Evolutionary conservation across 2,797 vertebrate species (phyloP).

Genomic region (Neosilurus mollespiculum): DNA sequence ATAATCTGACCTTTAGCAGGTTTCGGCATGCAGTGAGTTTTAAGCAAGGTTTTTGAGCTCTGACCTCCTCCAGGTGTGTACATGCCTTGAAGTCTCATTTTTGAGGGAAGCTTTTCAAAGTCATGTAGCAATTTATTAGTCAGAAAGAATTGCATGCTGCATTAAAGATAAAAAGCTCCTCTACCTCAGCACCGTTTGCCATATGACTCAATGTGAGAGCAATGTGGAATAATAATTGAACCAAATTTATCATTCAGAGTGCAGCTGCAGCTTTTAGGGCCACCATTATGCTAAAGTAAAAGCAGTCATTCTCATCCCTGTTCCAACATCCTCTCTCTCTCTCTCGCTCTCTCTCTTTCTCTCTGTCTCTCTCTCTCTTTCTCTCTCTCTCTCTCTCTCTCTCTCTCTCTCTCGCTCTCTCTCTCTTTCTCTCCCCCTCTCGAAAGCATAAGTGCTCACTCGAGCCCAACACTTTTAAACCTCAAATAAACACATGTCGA

Average conservation of each 20-base stretch:
- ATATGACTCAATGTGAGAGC: slow-evolving; percentile 39
- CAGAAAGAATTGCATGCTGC: slow-evolving; percentile 5
- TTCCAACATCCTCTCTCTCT: slow-evolving; percentile 6
- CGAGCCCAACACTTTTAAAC: slow-evolving; percentile 5
- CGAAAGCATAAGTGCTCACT: not conserved
- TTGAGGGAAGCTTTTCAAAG: not conserved
- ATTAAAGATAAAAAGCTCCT: slow-evolving; percentile 39
- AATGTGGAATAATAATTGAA: slow-evolving; percentile 46
- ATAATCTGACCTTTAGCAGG: not conserved
- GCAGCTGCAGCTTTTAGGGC: slow-evolving; percentile 29
- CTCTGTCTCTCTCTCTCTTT: not conserved
- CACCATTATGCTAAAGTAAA: slow-evolving; percentile 39
- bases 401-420: not conserved
- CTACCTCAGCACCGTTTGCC: slow-evolving; percentile 31
- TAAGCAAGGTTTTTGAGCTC: too few relatives aligned
- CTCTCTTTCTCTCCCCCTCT: not conserved
- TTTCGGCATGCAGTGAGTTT: not conserved
- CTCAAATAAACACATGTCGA: slow-evolving; percentile 9
- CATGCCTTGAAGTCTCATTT: not conserved
- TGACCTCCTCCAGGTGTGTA: not conserved
- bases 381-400: not conserved
- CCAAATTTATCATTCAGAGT: slow-evolving; percentile 41
- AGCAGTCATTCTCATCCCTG: not conserved
- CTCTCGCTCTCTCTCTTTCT: not conserved
- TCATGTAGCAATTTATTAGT: slow-evolving; percentile 26